These are phyloP conservation scores for Drosophila busckii DNA, from an alignment of 1,140 invertebrate species.

Conservation along the genomic window DNA sequence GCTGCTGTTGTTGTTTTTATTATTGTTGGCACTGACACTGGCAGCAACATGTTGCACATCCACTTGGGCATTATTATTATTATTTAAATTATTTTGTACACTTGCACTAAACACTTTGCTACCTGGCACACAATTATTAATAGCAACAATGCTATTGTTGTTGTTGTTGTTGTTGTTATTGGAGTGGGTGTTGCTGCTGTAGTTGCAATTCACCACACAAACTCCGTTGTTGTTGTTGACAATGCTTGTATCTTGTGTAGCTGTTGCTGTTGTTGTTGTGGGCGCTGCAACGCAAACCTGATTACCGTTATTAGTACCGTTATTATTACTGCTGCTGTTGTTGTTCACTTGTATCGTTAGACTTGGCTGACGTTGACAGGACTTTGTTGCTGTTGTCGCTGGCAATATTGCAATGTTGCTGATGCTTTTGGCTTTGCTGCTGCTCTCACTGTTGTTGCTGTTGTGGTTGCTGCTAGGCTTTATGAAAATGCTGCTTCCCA, in stretches of 20 bases:
- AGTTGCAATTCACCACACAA: constrained; percentile 42
- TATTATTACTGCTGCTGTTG: constrained; percentile 31
- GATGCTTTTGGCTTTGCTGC: constrained; percentile 35
- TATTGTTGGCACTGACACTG: constrained; percentile 8
- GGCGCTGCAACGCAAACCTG: constrained; percentile 38
- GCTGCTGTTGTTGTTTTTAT: constrained; percentile 31
- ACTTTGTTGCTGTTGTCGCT: constrained; percentile 39
- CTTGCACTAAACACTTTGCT: constrained; percentile 66
- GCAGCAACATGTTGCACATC: constrained; percentile 42
- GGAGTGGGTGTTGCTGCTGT: constrained; percentile 16
- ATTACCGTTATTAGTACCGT: constrained; percentile 53
- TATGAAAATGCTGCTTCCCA: constrained; percentile 66
- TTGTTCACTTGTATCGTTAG: constrained; percentile 77
- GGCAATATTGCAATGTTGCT: constrained; percentile 47
- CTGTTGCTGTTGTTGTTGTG: constrained; percentile 23
- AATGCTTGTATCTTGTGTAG: constrained; percentile 12
- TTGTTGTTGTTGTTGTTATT: constrained; percentile 4
- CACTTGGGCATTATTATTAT: constrained; percentile 35
- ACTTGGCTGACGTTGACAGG: constrained; percentile 68
- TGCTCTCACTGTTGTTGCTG: constrained; percentile 28
- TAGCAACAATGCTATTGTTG: constrained; percentile 42
- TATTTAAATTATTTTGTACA: constrained; percentile 65
- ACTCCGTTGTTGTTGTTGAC: constrained; percentile 31
- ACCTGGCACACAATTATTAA: constrained; percentile 53
- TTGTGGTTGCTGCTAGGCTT: constrained; percentile 21